Base-by-base conservation (phyloP, 2,797 vertebrate genomes). In the Bufotes viridis region DNA sequence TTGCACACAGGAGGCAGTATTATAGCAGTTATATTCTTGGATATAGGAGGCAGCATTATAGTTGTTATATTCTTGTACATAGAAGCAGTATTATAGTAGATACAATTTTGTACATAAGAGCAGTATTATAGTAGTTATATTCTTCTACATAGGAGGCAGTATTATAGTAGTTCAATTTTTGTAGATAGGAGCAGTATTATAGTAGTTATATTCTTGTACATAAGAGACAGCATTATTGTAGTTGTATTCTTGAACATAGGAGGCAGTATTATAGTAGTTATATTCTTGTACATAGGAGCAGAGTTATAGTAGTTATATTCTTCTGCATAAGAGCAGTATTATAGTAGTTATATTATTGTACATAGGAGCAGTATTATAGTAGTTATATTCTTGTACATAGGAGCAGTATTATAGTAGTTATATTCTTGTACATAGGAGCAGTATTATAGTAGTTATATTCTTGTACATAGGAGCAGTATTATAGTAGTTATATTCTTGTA, bases 341-440 rank as follows among this genome's bases (percentile, higher is more conserved):
- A 29, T 29, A 70, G 67, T 29, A 29, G 67, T 34, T 70, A 15
- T 70, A 70, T 26, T 70, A 26, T 70, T 70, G 61, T 63, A n/a
- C 61, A 63, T n/a, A 63, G 61, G 61, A n/a, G 67, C n/a, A 67
- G 65, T 67, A 67, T 67, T 70, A 70, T 29, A 70, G 67, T 70
- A 70, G 67, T 70, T 70, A 34, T 70, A 70, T 70, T 70, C 26
- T 70, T 70, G 4, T 29, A 70, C 24, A 70, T 29, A 70, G 26
- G 24, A 7, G 67, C 20, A 63, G 61, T 63, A 63, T 63, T 63
- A 63, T 63, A 63, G 61, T 29, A 29, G 24, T 69, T 69, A 69
- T 69, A 29, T 69, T 69, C 24, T 69, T 69, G 24, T 29, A 69
- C 13, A 69, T 69, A 69, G 67, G 24, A 14, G 67, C 67, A 69